Evolutionary conservation across 2,797 vertebrate species (phyloP).

Genomic region (Danio jaintianensis): DNA sequence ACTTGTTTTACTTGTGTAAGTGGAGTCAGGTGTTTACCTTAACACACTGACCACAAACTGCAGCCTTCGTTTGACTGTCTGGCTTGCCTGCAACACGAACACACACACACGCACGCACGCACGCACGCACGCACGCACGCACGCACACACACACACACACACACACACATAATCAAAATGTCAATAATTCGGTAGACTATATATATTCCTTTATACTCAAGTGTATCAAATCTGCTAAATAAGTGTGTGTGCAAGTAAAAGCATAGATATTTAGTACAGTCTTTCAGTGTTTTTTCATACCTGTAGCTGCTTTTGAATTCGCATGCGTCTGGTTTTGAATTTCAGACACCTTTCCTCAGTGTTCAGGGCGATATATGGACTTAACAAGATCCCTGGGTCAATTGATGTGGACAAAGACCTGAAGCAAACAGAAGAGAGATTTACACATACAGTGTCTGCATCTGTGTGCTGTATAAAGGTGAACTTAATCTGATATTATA

Average conservation of each 20-base stretch:
- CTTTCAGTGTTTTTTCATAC: background rate
- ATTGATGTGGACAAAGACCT: slow-evolving; percentile 71
- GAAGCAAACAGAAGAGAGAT: slow-evolving; percentile 38
- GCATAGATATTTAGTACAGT: background rate
- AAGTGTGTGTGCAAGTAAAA: background rate
- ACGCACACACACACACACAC: slow-evolving; percentile 7
- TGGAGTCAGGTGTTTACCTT: slow-evolving; percentile 18
- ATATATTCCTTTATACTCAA: background rate
- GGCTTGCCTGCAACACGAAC: slow-evolving; percentile 29
- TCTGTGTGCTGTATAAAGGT: background rate
- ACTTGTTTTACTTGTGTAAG: background rate
- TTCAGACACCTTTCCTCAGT: slow-evolving; percentile 66
- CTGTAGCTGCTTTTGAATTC: slow-evolving; percentile 69
- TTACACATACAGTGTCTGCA: slow-evolving; percentile 9
- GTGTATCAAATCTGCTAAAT: background rate
- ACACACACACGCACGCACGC: slow-evolving; percentile 16
- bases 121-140: background rate
- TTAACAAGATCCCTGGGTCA: slow-evolving; percentile 70
- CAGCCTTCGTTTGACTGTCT: slow-evolving; percentile 70
- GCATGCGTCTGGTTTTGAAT: slow-evolving; percentile 55
- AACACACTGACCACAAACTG: slow-evolving; percentile 64
- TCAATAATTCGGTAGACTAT: background rate
- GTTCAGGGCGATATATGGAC: slow-evolving; percentile 69
- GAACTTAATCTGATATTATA: too few species aligned
- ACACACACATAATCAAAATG: background rate